Conservation (phyloP, 37 sponge, comb jelly and placozoan species). For the Lycopodina hypogea region DNA sequence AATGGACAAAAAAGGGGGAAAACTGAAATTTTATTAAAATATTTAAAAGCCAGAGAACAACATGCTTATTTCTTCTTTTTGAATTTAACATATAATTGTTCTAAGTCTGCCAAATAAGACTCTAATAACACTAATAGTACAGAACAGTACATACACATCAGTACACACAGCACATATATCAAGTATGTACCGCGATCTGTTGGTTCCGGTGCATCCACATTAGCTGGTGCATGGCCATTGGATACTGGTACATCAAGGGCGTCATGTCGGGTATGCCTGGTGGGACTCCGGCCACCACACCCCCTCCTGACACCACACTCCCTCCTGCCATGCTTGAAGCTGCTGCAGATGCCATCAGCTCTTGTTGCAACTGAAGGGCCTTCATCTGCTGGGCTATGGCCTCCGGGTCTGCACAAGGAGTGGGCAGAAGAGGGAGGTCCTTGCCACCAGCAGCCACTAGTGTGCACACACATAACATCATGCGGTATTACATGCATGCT, state of each 20-base stretch:
- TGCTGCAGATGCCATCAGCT: not conserved
- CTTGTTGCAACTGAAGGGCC: conserved; percentile 12
- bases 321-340: no score
- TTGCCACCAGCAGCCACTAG: not conserved
- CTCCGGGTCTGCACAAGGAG: not conserved
- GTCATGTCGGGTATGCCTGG: not conserved
- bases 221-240: not conserved
- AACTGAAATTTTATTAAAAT: no score
- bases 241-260: conserved; percentile 14
- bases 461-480: no score
- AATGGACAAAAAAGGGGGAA: no score
- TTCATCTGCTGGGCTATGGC: conserved; percentile 26
- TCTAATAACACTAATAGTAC: no score
- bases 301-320: not conserved
- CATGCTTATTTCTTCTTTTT: no score
- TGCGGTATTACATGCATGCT: no score
- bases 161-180: no score
- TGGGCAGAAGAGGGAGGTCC: not conserved
- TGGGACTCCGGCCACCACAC: not conserved
- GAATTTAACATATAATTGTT: no score
- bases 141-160: no score
- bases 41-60: no score
- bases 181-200: conserved; percentile 7
- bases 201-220: conserved; percentile 14
- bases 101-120: no score